Evolutionary conservation across 1,140 invertebrate species (phyloP).

Genomic region (Lepidurus apus): DNA sequence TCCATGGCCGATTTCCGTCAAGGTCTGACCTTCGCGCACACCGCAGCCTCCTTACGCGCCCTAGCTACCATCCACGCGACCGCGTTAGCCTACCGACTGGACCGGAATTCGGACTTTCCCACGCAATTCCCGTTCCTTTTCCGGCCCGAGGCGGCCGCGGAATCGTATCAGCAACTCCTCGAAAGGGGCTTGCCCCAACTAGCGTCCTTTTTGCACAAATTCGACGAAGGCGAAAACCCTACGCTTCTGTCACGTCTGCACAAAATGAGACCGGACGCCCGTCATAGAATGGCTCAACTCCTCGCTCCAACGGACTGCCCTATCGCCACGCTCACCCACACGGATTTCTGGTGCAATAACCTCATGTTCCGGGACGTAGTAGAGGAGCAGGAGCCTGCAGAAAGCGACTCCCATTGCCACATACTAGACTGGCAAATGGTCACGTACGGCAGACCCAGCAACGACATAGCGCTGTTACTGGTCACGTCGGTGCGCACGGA

Average conservation of each 20-base stretch:
- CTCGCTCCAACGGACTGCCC: slow-evolving; percentile 57
- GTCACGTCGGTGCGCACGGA: slow-evolving; percentile 69
- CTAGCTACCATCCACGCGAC: slow-evolving; percentile 65
- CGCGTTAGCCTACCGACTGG: slow-evolving; percentile 32
- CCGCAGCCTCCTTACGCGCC: slow-evolving; percentile 58
- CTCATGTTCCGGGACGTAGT: slow-evolving; percentile 56
- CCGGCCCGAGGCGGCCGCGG: slow-evolving; percentile 64
- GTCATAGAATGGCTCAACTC: slow-evolving; percentile 57
- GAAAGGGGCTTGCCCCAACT: slow-evolving; percentile 66
- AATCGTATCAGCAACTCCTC: slow-evolving; percentile 68
- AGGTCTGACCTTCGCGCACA: slow-evolving; percentile 60
- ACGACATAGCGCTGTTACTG: slow-evolving; percentile 68
- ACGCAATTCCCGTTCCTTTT: slow-evolving; percentile 55
- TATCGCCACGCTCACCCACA: slow-evolving; percentile 65
- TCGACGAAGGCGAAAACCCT: slow-evolving; percentile 41
- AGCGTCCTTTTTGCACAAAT: slow-evolving; percentile 35
- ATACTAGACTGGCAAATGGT: slow-evolving; percentile 81
- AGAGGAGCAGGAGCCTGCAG: slow-evolving; percentile 44
- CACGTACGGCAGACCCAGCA: slow-evolving; percentile 66
- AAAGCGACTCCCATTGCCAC: slow-evolving; percentile 49
- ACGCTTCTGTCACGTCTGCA: slow-evolving; percentile 51
- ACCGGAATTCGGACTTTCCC: slow-evolving; percentile 29
- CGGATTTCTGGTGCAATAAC: slow-evolving; percentile 78
- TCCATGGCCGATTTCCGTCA: slow-evolving; percentile 57
- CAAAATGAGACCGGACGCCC: slow-evolving; percentile 53